Evolutionary conservation across 2,888 invertebrate species (phyloP).

Genomic region (Dicyrtoma fusca): DNA sequence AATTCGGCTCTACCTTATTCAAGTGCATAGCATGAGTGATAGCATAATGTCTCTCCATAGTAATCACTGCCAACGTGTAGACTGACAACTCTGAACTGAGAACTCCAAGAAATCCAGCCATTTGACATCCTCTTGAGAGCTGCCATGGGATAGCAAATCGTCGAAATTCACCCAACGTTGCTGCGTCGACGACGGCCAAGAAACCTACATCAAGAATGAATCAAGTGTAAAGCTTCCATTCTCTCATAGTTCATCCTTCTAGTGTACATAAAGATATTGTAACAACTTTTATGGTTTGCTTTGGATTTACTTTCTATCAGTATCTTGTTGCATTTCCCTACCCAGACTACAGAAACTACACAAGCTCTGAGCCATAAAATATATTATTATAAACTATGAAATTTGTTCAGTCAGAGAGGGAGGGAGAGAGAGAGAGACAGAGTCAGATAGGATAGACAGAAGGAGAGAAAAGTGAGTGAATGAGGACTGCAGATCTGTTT

Average conservation of each 20-base stretch:
- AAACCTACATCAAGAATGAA: conserved; percentile 67
- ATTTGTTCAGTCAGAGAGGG: too few relatives aligned
- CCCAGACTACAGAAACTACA: too few relatives aligned
- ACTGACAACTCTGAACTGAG: conserved; percentile 92
- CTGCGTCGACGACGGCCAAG: conserved; percentile 92
- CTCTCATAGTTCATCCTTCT: too few relatives aligned
- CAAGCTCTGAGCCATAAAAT: too few relatives aligned
- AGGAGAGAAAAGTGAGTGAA: too few relatives aligned
- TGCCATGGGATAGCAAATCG: conserved; percentile 98
- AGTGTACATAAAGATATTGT: too few relatives aligned
- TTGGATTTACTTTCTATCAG: not conserved
- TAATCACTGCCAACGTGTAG: conserved; percentile 94
- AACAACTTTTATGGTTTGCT: not conserved
- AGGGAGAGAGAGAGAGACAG: too few relatives aligned
- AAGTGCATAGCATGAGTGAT: conserved; percentile 98
- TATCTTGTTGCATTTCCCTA: too few relatives aligned
- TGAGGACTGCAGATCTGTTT: too few relatives aligned
- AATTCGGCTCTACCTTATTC: conserved; percentile 68
- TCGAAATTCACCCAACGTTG: conserved; percentile 92
- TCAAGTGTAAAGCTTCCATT: not conserved
- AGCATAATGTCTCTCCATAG: conserved; percentile 92
- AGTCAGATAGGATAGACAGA: too few relatives aligned
- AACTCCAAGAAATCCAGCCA: conserved; percentile 93
- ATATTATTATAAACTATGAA: too few relatives aligned
- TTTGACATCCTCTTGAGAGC: conserved; percentile 87